phyloP scores from a whole-genome alignment of 2,888 invertebrate species.

The Stenotaenia linearis region DNA sequence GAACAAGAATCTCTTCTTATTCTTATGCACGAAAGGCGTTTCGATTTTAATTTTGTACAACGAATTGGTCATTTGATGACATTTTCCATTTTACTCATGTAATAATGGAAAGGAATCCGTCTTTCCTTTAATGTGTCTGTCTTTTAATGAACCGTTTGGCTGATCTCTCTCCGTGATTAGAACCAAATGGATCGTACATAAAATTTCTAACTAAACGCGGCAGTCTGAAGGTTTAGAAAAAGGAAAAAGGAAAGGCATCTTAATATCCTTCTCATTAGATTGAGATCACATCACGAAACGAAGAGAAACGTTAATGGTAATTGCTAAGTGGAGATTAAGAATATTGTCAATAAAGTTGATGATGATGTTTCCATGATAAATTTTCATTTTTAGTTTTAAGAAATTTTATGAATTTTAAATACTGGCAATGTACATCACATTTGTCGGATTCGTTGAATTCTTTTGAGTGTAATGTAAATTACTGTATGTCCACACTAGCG shows the following conservation, averaged over 20 bases:
- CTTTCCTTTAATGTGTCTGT: constrained; percentile 14
- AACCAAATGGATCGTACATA: constrained; percentile 7
- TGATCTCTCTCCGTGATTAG: constrained; percentile 13
- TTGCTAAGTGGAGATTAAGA: neutral
- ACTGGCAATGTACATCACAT: too few relatives aligned
- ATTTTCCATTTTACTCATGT: neutral
- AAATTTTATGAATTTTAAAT: too few relatives aligned
- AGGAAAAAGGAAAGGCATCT: neutral
- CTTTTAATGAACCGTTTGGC: constrained; percentile 1
- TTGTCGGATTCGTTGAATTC: too few relatives aligned
- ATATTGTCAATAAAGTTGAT: neutral
- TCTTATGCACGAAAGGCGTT: too few relatives aligned
- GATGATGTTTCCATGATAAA: neutral
- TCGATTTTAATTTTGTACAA: too few relatives aligned
- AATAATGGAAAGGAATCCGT: neutral
- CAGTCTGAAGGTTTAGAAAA: neutral
- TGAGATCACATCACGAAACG: neutral
- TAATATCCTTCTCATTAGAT: neutral
- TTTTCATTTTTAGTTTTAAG: neutral
- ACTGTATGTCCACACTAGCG: neutral
- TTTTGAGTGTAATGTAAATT: too few relatives aligned
- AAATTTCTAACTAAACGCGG: neutral
- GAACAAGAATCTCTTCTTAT: too few relatives aligned
- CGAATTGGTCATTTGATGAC: too few relatives aligned
- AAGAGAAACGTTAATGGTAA: neutral